Base-by-base conservation (phyloP, 1,140 invertebrate genomes). In the Phthorimaea operculella region DNA sequence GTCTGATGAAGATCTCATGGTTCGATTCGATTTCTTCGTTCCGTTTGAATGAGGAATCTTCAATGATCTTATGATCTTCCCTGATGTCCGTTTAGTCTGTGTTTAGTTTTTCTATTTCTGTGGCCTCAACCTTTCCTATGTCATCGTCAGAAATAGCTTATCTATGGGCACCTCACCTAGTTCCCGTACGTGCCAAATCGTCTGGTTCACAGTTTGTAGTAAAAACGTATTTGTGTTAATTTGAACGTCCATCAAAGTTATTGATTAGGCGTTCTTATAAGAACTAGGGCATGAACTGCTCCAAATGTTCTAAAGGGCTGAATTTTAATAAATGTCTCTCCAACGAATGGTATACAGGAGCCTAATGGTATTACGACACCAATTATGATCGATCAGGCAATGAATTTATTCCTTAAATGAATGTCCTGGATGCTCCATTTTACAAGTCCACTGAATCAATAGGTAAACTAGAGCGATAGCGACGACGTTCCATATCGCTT, bases 41-140 rank as follows among this genome's bases (percentile, higher is more conserved):
- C 36, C 36, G 3, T 1, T 39, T 39, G 36, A 39, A 28, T 6
- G 21, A 28, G 6, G 2, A 39, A 39, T 39, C 36, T 12, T 39
- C 36, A 39, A 39, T 39, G n/a, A 28, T 28, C 21, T 28, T 28
- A 28, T 28, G 21, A 28, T 28, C 21, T 28, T 4, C 21, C 2
- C 2, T 28, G 21, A 28, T 28, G 21, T 28, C 21, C 36, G 36
- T 39, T 39, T 39, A n/a, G 36, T 39, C 8, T 28, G 21, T 28
- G 21, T 28, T 28, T 28, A 42, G 44, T 47, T 16, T 39, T 47
- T 47, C 14, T 47, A 47, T 47, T 47, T 15, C 44, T 15, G 44
- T 47, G 16, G 44, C 44, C 44, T 47, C 44, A 47, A 47, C 44
- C 44, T 47, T 47, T 14, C 11, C 16, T 47, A 9, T 39, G 36